phyloP scores from a whole-genome alignment of 2,797 vertebrate genomes.

The Parauchenoglanis punctatus region DNA sequence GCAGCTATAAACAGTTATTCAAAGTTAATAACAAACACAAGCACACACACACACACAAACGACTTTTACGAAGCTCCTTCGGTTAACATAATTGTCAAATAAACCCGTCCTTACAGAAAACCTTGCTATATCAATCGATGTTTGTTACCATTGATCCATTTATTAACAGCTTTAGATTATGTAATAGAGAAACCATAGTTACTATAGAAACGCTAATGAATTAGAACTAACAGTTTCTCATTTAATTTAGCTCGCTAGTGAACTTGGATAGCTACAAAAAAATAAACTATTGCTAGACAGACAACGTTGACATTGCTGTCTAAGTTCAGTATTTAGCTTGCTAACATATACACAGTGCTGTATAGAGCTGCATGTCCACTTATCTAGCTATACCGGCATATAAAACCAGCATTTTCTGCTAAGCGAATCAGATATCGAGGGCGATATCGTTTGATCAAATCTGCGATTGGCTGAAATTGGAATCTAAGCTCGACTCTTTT shows the following conservation, averaged over 20 bases:
- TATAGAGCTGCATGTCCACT: background rate
- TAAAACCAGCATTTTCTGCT: background rate
- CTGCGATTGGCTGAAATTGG: background rate
- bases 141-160: background rate
- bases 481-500: background rate
- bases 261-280: background rate
- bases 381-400: background rate
- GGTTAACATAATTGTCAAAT: background rate
- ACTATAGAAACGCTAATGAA: background rate
- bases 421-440: background rate
- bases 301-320: background rate
- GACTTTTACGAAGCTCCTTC: background rate
- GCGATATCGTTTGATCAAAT: background rate
- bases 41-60: too few relatives aligned
- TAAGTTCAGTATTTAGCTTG: background rate
- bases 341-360: background rate
- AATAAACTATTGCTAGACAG: background rate
- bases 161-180: background rate
- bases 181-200: background rate
- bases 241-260: background rate
- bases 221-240: background rate
- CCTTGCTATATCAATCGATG: background rate
- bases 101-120: background rate
- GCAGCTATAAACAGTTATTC: background rate
- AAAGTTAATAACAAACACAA: background rate